Evolutionary conservation across 2,888 invertebrate species (phyloP).

Genomic region (Helleia helle): DNA sequence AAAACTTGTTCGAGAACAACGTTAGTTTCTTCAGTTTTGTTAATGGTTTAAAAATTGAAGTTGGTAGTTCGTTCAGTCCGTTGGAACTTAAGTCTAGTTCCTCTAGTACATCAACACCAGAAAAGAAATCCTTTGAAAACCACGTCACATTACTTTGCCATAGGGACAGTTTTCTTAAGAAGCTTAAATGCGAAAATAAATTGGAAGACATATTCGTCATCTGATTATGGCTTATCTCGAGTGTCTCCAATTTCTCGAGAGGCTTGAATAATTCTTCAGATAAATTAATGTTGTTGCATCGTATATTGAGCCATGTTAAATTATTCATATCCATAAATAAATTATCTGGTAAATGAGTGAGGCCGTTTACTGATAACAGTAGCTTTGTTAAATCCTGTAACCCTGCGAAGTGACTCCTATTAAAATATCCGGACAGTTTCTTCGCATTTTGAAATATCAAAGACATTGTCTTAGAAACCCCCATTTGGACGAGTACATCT

Average conservation of each 20-base stretch:
- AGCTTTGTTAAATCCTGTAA: constrained; percentile 70
- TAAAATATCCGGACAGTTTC: constrained; percentile 70
- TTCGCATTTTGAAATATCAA: constrained; percentile 70
- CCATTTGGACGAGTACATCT: constrained; percentile 57
- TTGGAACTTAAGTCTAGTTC: constrained; percentile 81
- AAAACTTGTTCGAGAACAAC: constrained; percentile 79
- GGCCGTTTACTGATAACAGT: constrained; percentile 74
- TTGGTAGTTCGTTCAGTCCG: constrained; percentile 74
- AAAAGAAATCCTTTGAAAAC: constrained; percentile 76
- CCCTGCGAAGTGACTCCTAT: constrained; percentile 73
- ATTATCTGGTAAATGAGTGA: constrained; percentile 75
- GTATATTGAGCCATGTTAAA: constrained; percentile 77
- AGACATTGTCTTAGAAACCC: constrained; percentile 64
- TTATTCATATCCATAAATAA: constrained; percentile 75
- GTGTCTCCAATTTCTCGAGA: constrained; percentile 69
- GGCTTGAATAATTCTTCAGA: constrained; percentile 72
- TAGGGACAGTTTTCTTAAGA: constrained; percentile 76
- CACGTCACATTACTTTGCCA: constrained; percentile 80
- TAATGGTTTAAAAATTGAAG: constrained; percentile 76
- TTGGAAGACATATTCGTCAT: constrained; percentile 75
- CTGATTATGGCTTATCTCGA: constrained; percentile 80
- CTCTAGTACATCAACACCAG: constrained; percentile 74
- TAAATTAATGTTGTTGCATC: constrained; percentile 73
- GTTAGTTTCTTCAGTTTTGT: constrained; percentile 76
- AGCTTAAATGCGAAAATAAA: constrained; percentile 75